Conservation (phyloP, 2,797 vertebrate genomes). For the Poecilia velifera region DNA sequence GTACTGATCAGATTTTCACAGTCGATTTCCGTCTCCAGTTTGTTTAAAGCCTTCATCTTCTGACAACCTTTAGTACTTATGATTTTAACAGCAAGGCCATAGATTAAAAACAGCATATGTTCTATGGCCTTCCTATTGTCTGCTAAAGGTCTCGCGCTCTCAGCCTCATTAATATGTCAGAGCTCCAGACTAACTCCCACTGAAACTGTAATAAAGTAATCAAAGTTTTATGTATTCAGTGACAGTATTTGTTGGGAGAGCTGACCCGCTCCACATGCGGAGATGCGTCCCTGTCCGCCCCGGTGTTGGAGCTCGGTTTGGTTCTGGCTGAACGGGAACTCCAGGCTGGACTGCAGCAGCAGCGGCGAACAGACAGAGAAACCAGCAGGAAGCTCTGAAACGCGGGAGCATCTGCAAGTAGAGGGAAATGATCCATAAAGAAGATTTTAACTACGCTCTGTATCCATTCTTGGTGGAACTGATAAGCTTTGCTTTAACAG, state of each 20-base stretch:
- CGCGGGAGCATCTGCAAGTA: slow-evolving; percentile 80
- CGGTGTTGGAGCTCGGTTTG: slow-evolving; percentile 70
- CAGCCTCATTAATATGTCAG: neutral
- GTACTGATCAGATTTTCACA: neutral
- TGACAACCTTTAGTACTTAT: neutral
- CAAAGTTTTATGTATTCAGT: neutral
- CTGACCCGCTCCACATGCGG: slow-evolving; percentile 90
- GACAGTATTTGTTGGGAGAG: neutral
- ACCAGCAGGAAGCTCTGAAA: slow-evolving; percentile 82
- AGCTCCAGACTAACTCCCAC: neutral
- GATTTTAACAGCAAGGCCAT: neutral
- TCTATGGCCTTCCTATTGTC: neutral
- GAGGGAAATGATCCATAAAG: neutral
- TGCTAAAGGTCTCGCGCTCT: neutral
- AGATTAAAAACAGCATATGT: neutral
- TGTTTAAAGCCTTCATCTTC: neutral
- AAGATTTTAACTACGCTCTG: neutral
- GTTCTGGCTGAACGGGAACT: slow-evolving; percentile 86
- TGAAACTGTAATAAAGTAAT: neutral
- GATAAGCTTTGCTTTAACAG: neutral
- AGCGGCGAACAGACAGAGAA: slow-evolving; percentile 79
- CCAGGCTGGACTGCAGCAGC: slow-evolving; percentile 85
- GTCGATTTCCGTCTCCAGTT: neutral
- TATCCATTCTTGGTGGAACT: neutral
- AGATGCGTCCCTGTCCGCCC: slow-evolving; percentile 76